A percentile compares a stretch with the other conserved stretches of the same genome.
Evolutionary conservation across 2,888 invertebrate species (phyloP).

Genomic region (Emmelina monodactyla): DNA sequence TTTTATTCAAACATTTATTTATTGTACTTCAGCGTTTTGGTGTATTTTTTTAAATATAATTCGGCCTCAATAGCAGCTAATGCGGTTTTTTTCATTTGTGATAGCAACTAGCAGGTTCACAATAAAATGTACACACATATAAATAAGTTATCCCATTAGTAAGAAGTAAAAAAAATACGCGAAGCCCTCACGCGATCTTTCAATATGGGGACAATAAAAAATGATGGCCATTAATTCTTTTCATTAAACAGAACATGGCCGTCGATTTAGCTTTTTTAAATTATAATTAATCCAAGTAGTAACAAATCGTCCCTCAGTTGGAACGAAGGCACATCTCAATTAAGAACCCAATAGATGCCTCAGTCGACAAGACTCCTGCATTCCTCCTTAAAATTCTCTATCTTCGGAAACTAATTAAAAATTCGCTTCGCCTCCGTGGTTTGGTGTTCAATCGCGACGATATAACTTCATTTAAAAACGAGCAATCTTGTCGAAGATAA

Average conservation of each 20-base stretch:
- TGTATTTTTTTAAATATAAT: too few species aligned
- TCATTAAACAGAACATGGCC: slow-evolving; percentile 32
- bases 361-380: slow-evolving; percentile 51
- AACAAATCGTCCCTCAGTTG: slow-evolving; percentile 45
- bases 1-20: too few species aligned
- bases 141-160: too few species aligned
- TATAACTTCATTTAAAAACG: slow-evolving; percentile 67
- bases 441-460: slow-evolving; percentile 58
- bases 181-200: slow-evolving; percentile 36
- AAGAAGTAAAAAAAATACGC: too few species aligned
- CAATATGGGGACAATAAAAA: slow-evolving; percentile 36
- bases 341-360: slow-evolving; percentile 53
- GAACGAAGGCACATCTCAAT: slow-evolving; percentile 51
- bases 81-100: too few species aligned
- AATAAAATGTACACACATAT: too few species aligned
- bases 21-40: too few species aligned
- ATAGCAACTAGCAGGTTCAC: too few species aligned
- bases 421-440: slow-evolving; percentile 57
- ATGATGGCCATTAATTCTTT: slow-evolving; percentile 41
- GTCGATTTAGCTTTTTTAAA: slow-evolving; percentile 39
- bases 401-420: slow-evolving; percentile 67
- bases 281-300: slow-evolving; percentile 48
- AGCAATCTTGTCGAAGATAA: slow-evolving; percentile 64
- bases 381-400: slow-evolving; percentile 60
- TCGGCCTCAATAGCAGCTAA: too few species aligned